These are phyloP conservation scores for Drosophila prostipennis DNA, from an alignment of 2,888 invertebrate genomes.

Conservation along the genomic window DNA sequence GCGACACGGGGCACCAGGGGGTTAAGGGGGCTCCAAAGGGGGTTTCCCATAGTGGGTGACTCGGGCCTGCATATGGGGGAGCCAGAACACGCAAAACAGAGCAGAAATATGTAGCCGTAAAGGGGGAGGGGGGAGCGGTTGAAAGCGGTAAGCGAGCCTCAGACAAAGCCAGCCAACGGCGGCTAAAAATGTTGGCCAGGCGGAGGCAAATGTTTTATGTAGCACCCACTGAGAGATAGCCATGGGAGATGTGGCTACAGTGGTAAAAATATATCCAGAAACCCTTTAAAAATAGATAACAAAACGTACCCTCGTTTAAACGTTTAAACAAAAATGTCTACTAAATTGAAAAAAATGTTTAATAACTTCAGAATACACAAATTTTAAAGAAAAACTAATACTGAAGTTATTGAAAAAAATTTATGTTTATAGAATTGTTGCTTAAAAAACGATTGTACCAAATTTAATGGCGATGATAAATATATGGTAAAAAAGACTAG, in stretches of 20 bases:
- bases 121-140: neutral
- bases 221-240: constrained; percentile 59
- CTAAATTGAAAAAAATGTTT: neutral
- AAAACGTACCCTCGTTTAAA: too few relatives aligned
- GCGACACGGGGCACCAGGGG: constrained; percentile 13
- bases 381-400: too few relatives aligned
- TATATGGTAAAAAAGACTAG: neutral
- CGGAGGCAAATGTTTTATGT: constrained; percentile 66
- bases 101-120: constrained; percentile 46
- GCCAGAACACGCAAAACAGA: constrained; percentile 59
- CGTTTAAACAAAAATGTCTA: neutral
- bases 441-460: too few relatives aligned
- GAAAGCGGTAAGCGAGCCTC: constrained; percentile 39
- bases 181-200: constrained; percentile 69
- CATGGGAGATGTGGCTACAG: constrained; percentile 47
- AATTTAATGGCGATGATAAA: too few relatives aligned
- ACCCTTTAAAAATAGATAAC: too few relatives aligned
- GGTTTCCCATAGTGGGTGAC: constrained; percentile 6
- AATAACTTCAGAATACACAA: too few relatives aligned
- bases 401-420: too few relatives aligned
- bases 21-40: constrained; percentile 2
- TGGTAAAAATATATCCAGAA: neutral
- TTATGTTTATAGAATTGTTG: too few relatives aligned
- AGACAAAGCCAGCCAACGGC: constrained; percentile 50
- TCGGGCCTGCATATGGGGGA: constrained; percentile 12